Base-by-base conservation (phyloP, 2,113 vertebrate genomes). In the Eclectus roratus region DNA sequence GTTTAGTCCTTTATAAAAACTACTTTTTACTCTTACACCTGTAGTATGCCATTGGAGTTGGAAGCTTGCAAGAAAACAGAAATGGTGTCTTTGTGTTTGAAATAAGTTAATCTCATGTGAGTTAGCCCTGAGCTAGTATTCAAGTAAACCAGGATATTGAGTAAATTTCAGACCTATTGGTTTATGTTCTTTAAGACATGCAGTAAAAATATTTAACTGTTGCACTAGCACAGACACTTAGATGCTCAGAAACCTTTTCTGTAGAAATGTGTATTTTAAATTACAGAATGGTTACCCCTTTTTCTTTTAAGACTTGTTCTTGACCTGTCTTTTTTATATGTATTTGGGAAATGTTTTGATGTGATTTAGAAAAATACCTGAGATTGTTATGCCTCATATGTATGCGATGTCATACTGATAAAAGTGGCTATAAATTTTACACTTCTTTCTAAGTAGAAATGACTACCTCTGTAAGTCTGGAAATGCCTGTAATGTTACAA, bases 361-460 rank as follows among this genome's bases (percentile, higher is more conserved):
- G 37, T 61, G 41, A 29, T 80, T 92, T 39, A 52, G 9, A 47
- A 47, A 87, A 70, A 35, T 52, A 56, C 2, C 11, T 35, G 20
- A 64, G 8, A 24, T 43, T 1, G 1, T 58, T 17, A 7, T 46
- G 17, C 76, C 16, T 88, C 14, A 18, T 61, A 24, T 25, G 16
- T 39, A 39, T 74, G 10, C 0, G 0, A 6, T 50, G 11, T 71
- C 27, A 66, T 10, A 20, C 11, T 10, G 37, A 29, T 58, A 79
- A 35, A 27, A 41, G 28, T 46, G 10, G 9, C 28, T 78, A 39
- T 65, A 63, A 55, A 29, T 69, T 52, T 84, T 89, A n/a, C 5
- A n/a, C 18, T 39, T 93, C 33, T 72, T 63, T 66, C 33, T 78
- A 18, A 33, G 21, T 49, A 84, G 53, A 77, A 84, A 55, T 69